Percentiles rank a stretch among this genome's conserved stretches.
Conservation (phyloP, 2,888 invertebrate genomes). For the Cryptus armator region DNA sequence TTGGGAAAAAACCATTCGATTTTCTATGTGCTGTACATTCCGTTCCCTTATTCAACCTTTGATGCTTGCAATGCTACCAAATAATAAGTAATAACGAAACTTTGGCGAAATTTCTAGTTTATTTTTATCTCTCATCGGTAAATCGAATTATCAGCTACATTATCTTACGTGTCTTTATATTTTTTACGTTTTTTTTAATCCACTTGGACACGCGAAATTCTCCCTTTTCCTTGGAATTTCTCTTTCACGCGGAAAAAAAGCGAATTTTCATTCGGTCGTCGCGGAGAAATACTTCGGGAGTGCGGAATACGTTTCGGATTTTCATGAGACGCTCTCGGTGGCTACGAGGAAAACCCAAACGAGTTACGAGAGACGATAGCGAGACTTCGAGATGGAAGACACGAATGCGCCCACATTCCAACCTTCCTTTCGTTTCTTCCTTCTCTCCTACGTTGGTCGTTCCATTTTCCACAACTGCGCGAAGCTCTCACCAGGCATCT, state of each 20-base stretch:
- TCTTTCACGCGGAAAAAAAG: constrained; percentile 48
- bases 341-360: constrained; percentile 14
- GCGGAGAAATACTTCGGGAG: constrained; percentile 32
- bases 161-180: neutral
- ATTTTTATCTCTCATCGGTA: neutral
- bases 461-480: constrained; percentile 53
- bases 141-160: neutral
- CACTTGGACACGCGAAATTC: neutral
- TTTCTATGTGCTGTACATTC: neutral
- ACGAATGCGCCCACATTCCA: constrained; percentile 35
- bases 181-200: neutral
- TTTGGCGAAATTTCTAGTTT: too few species aligned
- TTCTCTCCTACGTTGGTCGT: constrained; percentile 25
- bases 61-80: neutral
- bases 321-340: constrained; percentile 52
- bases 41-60: neutral
- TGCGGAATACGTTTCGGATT: constrained; percentile 61
- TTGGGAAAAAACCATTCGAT: neutral
- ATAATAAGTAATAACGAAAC: neutral
- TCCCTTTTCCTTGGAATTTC: constrained; percentile 8
- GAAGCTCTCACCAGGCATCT: constrained; percentile 2
- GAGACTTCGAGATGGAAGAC: constrained; percentile 47
- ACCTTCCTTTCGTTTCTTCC: constrained; percentile 8
- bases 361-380: constrained; percentile 57
- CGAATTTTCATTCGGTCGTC: constrained; percentile 36